Evolutionary conservation across 2,113 vertebrate genomes (phyloP).

Genomic region (Erythrolamprus reginae): DNA sequence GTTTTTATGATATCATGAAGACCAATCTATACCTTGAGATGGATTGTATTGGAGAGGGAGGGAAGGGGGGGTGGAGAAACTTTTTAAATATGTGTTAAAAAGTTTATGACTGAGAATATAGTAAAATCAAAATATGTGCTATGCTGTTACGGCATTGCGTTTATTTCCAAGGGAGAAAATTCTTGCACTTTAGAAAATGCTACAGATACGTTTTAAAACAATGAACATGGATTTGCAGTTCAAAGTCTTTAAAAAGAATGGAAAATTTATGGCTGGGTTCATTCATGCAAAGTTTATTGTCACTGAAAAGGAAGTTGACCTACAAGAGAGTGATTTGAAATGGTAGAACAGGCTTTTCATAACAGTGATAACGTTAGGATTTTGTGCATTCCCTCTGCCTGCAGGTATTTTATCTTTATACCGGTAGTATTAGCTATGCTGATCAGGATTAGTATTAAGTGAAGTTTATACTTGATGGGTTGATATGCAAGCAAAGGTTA

Average conservation of each 20-base stretch:
- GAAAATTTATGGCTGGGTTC: neutral
- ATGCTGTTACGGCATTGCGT: neutral
- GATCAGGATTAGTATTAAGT: neutral
- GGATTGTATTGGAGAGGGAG: neutral
- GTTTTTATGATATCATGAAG: neutral
- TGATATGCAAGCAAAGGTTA: neutral
- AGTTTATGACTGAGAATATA: neutral
- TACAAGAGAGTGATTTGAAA: neutral
- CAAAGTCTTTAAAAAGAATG: neutral
- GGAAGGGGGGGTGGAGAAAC: too few relatives aligned
- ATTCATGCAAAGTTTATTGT: neutral
- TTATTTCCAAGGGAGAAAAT: neutral
- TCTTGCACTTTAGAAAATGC: neutral
- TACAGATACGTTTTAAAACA: neutral
- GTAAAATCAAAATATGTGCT: neutral
- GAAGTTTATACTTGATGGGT: neutral
- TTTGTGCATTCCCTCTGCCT: neutral
- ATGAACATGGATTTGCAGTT: neutral
- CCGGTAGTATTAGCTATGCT: neutral
- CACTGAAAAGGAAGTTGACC: neutral
- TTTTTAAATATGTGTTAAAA: neutral
- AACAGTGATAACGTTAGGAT: neutral
- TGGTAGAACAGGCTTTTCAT: neutral
- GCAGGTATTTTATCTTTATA: neutral
- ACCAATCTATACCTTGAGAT: neutral